Conservation (phyloP, 2,113 vertebrate genomes). For the Hippoglossus stenolepis region DNA sequence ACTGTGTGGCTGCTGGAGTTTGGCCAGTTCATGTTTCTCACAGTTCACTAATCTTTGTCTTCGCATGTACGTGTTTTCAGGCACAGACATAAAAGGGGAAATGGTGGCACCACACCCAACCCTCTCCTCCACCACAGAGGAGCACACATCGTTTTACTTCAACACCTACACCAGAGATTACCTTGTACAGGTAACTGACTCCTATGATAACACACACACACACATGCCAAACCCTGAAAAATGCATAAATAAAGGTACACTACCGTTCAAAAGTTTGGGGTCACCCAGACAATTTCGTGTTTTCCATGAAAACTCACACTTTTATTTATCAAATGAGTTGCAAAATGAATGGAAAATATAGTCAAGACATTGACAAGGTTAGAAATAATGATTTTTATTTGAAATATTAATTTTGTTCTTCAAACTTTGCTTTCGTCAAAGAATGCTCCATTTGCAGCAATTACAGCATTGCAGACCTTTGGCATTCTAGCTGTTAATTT, state of each 20-base stretch:
- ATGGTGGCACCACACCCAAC: slow-evolving; percentile 84
- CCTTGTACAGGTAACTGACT: slow-evolving; percentile 87
- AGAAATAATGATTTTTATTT: too few species aligned
- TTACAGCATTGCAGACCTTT: too few species aligned
- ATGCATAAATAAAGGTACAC: neutral
- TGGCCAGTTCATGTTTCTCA: neutral
- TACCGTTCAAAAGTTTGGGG: too few species aligned
- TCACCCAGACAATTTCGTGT: too few species aligned
- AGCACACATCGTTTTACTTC: slow-evolving; percentile 90
- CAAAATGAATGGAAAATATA: too few species aligned
- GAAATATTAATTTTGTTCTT: too few species aligned
- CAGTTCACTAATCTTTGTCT: neutral
- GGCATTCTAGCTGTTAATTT: too few species aligned
- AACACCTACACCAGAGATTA: slow-evolving; percentile 91
- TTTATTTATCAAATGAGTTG: too few species aligned
- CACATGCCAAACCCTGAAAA: neutral
- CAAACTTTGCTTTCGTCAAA: too few species aligned
- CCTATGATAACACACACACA: neutral
- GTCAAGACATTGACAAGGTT: too few species aligned
- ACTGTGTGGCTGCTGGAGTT: neutral
- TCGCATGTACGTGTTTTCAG: slow-evolving; percentile 68
- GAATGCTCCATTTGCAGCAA: too few species aligned
- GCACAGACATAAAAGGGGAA: slow-evolving; percentile 92
- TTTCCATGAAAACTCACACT: too few species aligned
- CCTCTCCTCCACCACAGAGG: slow-evolving; percentile 83